These are phyloP conservation scores for Megaustenia siamemsis DNA, from an alignment of 2,888 invertebrate genomes.

Conservation along the genomic window DNA sequence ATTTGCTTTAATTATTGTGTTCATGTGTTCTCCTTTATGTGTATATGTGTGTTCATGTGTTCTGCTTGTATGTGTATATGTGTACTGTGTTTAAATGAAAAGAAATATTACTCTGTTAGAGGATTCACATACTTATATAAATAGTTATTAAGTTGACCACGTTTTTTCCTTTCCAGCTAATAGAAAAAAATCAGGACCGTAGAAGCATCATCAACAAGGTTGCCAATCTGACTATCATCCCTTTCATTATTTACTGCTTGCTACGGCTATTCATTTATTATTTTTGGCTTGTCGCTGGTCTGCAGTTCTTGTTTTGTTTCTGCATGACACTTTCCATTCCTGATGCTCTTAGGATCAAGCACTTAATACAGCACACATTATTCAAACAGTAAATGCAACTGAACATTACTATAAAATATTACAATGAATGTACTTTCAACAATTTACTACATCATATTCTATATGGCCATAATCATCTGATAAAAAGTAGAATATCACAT, in stretches of 20 bases:
- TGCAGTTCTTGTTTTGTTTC: not conserved
- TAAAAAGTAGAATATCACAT: too few species aligned
- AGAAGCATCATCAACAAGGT: slow-evolving; percentile 71
- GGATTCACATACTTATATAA: not conserved
- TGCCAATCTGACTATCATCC: slow-evolving; percentile 31
- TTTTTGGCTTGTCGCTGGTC: slow-evolving; percentile 19
- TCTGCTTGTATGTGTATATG: not conserved
- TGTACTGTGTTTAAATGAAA: not conserved
- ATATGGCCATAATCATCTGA: too few species aligned
- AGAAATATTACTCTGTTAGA: not conserved
- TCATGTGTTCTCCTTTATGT: too few species aligned
- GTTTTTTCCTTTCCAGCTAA: slow-evolving; percentile 65
- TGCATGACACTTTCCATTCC: not conserved
- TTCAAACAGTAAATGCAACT: too few species aligned
- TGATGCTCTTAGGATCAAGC: too few species aligned
- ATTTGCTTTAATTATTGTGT: too few species aligned
- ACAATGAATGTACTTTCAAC: too few species aligned
- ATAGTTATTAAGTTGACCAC: not conserved
- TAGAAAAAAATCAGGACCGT: slow-evolving; percentile 69
- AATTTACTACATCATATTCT: too few species aligned
- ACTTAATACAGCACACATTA: too few species aligned
- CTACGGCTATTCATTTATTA: not conserved
- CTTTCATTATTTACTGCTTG: not conserved
- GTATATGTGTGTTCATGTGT: too few species aligned
- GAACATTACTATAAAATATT: too few species aligned